Percentiles rank a stretch among this genome's conserved stretches.
Evolutionary conservation across 2,113 vertebrate species (phyloP).

Genomic region (Daphoenositta chrysoptera): DNA sequence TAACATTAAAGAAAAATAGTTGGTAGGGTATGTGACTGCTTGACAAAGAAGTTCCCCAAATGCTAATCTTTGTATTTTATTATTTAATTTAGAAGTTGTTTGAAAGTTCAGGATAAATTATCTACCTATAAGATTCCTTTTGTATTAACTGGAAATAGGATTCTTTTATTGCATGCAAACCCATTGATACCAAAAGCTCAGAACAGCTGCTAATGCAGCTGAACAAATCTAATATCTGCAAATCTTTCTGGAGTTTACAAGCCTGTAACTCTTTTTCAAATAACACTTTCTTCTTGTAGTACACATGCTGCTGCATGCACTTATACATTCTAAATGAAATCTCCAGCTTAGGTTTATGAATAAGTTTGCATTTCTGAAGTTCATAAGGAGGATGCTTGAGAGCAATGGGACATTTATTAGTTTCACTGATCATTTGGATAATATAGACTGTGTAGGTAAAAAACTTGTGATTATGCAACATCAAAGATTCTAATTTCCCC

Average conservation of each 20-base stretch:
- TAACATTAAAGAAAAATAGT: neutral
- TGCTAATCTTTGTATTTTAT: constrained; percentile 19
- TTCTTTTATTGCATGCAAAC: neutral
- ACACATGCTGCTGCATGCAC: neutral
- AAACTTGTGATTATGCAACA: neutral
- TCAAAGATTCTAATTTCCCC: neutral
- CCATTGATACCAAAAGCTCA: constrained; percentile 13
- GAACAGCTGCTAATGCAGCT: constrained; percentile 23
- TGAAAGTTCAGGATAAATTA: neutral
- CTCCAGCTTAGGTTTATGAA: neutral
- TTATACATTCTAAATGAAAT: neutral
- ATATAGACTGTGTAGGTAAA: neutral
- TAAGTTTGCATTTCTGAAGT: neutral
- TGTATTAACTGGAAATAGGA: neutral
- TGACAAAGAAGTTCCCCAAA: neutral
- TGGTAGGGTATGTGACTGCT: neutral
- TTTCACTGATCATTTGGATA: neutral
- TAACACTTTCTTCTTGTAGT: neutral
- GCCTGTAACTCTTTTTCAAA: neutral
- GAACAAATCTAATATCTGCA: constrained; percentile 31
- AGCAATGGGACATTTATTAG: neutral
- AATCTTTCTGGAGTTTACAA: constrained; percentile 13
- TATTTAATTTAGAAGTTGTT: constrained; percentile 15
- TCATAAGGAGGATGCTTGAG: neutral
- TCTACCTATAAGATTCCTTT: neutral